phyloP scores from a whole-genome alignment of 1,140 invertebrate species.

The Leptopilina clavipes region DNA sequence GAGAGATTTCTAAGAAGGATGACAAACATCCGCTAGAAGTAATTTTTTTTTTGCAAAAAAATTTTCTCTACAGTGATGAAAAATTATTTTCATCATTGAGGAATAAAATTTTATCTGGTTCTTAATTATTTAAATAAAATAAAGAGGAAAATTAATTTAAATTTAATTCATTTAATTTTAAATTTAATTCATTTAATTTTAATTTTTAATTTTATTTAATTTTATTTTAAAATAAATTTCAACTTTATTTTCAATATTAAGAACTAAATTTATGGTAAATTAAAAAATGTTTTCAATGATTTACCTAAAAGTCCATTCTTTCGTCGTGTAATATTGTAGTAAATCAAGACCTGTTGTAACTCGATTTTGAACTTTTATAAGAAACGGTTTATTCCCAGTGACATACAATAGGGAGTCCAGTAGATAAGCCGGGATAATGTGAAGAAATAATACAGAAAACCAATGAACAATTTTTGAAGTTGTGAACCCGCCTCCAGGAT shows the following conservation, averaged over 20 bases:
- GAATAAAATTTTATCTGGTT: no score
- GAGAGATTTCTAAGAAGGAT: not conserved
- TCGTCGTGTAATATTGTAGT: slow-evolving; percentile 90
- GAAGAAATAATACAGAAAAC: slow-evolving; percentile 83
- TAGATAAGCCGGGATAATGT: slow-evolving; percentile 88
- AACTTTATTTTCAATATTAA: not conserved
- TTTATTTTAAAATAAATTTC: no score
- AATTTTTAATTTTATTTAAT: not conserved
- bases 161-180: no score
- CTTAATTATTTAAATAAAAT: no score
- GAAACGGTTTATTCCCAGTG: slow-evolving; percentile 84
- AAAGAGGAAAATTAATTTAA: no score
- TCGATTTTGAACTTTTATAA: slow-evolving; percentile 81
- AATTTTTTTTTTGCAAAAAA: not conserved
- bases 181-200: no score
- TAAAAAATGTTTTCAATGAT: slow-evolving; percentile 42
- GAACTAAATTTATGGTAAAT: slow-evolving; percentile 7
- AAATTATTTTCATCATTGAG: no score
- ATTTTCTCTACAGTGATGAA: no score
- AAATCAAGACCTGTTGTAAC: slow-evolving; percentile 79
- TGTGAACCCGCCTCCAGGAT: slow-evolving; percentile 86
- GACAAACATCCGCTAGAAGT: not conserved
- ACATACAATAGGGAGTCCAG: slow-evolving; percentile 82
- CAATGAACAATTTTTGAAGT: slow-evolving; percentile 80
- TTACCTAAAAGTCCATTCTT: slow-evolving; percentile 86